phyloP scores from a whole-genome alignment of 2,888 invertebrate species.

The Scaptomyza caliginosa region DNA sequence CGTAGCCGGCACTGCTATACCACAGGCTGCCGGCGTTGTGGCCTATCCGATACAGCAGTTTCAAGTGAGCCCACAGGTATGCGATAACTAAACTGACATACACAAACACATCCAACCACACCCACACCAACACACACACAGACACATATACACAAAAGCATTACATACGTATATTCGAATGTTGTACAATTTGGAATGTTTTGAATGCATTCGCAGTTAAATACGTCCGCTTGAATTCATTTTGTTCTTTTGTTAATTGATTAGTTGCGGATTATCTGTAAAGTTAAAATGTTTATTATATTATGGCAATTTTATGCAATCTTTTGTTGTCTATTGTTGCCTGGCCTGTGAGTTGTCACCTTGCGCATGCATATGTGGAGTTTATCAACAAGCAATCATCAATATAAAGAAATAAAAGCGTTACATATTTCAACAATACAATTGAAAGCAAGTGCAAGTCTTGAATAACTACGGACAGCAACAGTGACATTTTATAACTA shows the following conservation, averaged over 20 bases:
- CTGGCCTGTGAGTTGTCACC: conserved; percentile 7
- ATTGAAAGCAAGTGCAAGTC: not conserved
- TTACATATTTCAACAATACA: no score
- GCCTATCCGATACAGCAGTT: conserved; percentile 97
- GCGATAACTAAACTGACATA: conserved; percentile 44
- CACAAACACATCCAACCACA: conserved; percentile 14
- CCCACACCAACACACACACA: conserved; percentile 12
- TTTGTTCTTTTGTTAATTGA: conserved; percentile 33
- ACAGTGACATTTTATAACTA: not conserved
- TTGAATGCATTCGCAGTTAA: conserved; percentile 50
- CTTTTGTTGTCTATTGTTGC: conserved; percentile 31
- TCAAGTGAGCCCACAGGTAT: conserved; percentile 88
- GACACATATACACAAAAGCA: no score
- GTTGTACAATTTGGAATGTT: conserved; percentile 53
- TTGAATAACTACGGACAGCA: not conserved
- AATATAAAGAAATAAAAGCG: not conserved
- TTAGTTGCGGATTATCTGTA: conserved; percentile 19
- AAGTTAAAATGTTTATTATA: not conserved
- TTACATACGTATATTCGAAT: conserved; percentile 29
- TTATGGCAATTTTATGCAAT: not conserved
- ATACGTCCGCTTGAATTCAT: conserved; percentile 14
- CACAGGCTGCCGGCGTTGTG: conserved; percentile 91
- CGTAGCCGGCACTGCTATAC: conserved; percentile 88
- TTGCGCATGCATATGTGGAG: conserved; percentile 24
- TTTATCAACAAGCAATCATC: conserved; percentile 2